Base-by-base conservation (phyloP, 2,888 invertebrate genomes). In the Stictocephala bisonia region DNA sequence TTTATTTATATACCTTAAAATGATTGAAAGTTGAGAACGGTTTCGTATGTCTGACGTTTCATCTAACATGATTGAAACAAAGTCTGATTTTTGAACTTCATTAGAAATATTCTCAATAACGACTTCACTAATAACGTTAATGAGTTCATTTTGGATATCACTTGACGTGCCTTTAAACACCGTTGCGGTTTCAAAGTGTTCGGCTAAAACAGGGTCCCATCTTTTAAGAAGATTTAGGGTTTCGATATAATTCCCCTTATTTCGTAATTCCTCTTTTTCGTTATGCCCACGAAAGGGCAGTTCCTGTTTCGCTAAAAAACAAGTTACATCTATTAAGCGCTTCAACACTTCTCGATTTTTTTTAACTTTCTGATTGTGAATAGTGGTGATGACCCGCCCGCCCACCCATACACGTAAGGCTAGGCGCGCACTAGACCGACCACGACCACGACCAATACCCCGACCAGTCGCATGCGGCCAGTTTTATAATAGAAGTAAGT, bases 131-230 rank as follows among this genome's bases (percentile, higher is more conserved):
- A 81, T 75, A 20, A 64, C 60, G 13, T 29, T 13, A 69, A 79
- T 79, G 58, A 81, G 74, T 74, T 80, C 79, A 74, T 80, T 80
- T 76, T 81, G 78, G 51, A 80, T 80, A 51, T 68, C 60, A 69
- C 75, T 78, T 24, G 79, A 80, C 31, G 76, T 76, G 1, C 77
- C 79, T 24, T 69, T 69, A 78, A 80, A 81, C 13, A 78, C 78
- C 11, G 73, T 78, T 7, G 77, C 56, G 35, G 58, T 73, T 56
- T 79, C 74, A 64, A 80, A 74, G 79, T 80, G 78, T 35, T 64
- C 75, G 71, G 71, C 73, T 56, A n/a, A 80, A 76, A 26, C 40
- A 40, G 22, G 44, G 29, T 41, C 77, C 2, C 41, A 22, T 35
- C 13, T 56, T 6, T 40, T 51, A 9, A 48, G 18, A 35, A 71